Percentiles rank a stretch among this genome's conserved stretches.
Evolutionary conservation across 1,140 invertebrate genomes (phyloP).

Genomic region (Meloidogyne exigua): DNA sequence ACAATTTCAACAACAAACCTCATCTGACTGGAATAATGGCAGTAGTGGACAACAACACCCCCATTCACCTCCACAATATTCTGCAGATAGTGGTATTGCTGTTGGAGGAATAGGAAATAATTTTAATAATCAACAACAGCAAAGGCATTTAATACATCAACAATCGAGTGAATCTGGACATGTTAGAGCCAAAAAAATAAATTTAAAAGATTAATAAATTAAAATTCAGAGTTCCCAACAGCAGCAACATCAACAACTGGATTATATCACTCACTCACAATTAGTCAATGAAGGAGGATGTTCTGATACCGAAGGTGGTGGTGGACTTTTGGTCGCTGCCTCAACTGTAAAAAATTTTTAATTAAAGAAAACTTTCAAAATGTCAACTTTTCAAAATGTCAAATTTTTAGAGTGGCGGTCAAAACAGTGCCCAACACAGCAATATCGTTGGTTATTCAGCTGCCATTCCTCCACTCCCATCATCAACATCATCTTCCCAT

Average conservation of each 20-base stretch:
- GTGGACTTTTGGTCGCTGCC: not conserved
- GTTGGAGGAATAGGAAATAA: not conserved
- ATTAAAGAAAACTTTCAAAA: too few relatives aligned
- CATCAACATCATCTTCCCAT: not conserved
- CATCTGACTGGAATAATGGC: not conserved
- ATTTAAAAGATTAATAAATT: too few relatives aligned
- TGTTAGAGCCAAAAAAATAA: not conserved
- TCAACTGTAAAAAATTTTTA: not conserved
- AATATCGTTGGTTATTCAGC: slow-evolving; percentile 12
- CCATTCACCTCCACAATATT: slow-evolving; percentile 23
- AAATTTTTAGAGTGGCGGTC: not conserved
- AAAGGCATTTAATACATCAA: slow-evolving; percentile 5
- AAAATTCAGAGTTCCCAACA: slow-evolving; percentile 15
- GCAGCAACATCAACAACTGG: not conserved
- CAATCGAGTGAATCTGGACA: not conserved
- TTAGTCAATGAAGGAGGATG: not conserved
- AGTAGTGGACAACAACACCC: not conserved
- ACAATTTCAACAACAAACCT: not conserved
- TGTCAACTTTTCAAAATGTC: too few relatives aligned
- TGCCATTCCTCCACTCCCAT: slow-evolving; percentile 12
- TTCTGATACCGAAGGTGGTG: not conserved
- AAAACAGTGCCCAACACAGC: not conserved
- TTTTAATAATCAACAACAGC: not conserved
- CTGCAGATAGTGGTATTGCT: slow-evolving; percentile 16
- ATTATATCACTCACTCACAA: not conserved